A percentile compares a stretch with the other conserved stretches of the same genome.
phyloP scores from a whole-genome alignment of 2,113 vertebrate genomes.

The Sisor rabdophorus region DNA sequence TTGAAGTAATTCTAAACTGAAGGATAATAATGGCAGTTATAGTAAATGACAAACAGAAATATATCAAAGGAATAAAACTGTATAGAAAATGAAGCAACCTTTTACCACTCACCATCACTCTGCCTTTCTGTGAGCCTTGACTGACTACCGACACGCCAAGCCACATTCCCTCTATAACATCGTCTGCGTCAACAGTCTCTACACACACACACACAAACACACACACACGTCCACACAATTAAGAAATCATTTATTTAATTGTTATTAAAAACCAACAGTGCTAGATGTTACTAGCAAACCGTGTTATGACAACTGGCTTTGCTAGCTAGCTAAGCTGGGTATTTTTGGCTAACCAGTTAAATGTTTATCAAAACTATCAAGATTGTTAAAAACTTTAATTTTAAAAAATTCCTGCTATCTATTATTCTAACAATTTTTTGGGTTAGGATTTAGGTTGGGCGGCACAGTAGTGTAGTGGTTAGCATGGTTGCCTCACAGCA shows the following conservation, averaged over 20 bases:
- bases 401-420: no score
- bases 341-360: not conserved
- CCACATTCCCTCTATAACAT: slow-evolving; percentile 88
- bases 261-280: not conserved
- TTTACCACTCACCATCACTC: slow-evolving; percentile 78
- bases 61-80: not conserved
- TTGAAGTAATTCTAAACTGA: not conserved
- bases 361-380: no score
- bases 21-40: not conserved
- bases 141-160: slow-evolving; percentile 86
- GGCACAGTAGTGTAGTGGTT: no score
- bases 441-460: no score
- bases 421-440: no score
- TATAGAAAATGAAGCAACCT: not conserved
- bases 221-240: not conserved
- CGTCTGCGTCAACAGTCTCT: slow-evolving; percentile 39
- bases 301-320: not conserved
- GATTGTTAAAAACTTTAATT: no score
- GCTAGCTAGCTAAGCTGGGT: not conserved
- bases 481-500: no score
- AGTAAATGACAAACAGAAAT: not conserved
- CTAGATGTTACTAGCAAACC: not conserved
- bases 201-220: slow-evolving; percentile 18
- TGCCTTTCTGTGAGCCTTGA: slow-evolving; percentile 71
- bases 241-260: not conserved